Evolutionary conservation across 2,113 vertebrate genomes (phyloP).

Genomic region (Sprattus sprattus): DNA sequence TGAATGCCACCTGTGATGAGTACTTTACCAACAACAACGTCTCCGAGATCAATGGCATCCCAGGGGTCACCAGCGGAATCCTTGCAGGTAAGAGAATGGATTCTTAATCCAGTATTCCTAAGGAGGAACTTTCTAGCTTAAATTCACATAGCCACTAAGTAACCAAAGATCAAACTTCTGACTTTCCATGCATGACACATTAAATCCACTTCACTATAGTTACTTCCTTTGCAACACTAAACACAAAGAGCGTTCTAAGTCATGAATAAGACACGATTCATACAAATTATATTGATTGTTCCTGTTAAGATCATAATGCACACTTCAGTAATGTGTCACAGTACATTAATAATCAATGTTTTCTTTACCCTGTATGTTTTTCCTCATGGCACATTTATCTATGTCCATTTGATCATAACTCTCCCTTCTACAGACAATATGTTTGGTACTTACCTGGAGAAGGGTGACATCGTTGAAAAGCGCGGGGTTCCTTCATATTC

Average conservation of each 20-base stretch:
- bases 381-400: neutral
- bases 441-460: slow-evolving; percentile 86
- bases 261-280: no score
- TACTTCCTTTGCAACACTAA: no score
- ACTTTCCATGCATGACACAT: neutral
- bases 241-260: no score
- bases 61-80: slow-evolving; percentile 88
- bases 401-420: neutral
- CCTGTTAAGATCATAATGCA: neutral
- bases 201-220: neutral
- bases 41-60: slow-evolving; percentile 91
- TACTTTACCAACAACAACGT: slow-evolving; percentile 91
- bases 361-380: neutral
- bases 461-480: slow-evolving; percentile 85
- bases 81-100: slow-evolving; percentile 76
- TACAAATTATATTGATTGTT: neutral
- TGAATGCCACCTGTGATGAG: slow-evolving; percentile 93
- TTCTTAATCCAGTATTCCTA: neutral
- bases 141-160: neutral
- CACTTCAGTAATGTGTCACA: neutral
- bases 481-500: slow-evolving; percentile 67
- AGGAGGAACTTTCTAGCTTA: neutral
- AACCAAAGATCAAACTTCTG: neutral
- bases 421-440: slow-evolving; percentile 79
- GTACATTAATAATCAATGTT: neutral